Evolutionary conservation across 2,113 vertebrate species (phyloP).

Genomic region (Pterocles gutturalis): DNA sequence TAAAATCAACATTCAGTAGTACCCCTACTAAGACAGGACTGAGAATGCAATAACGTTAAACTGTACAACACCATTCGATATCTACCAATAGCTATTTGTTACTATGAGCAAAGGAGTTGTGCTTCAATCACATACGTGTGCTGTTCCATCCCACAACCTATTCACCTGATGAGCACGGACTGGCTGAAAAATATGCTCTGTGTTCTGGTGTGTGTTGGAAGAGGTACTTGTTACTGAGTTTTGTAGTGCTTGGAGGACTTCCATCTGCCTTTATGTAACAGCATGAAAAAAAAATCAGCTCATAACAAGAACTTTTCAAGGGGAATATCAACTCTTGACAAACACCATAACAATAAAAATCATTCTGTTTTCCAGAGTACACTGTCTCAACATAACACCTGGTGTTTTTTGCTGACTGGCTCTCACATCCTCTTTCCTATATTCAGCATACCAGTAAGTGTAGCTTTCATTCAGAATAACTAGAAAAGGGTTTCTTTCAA

Average conservation of each 20-base stretch:
- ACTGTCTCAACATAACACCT: not conserved
- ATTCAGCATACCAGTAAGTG: not conserved
- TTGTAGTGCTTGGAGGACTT: not conserved
- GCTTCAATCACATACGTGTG: rapidly evolving
- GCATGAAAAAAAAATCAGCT: not conserved
- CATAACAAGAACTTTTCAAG: not conserved
- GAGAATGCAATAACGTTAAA: not conserved
- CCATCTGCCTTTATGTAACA: not conserved
- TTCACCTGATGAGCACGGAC: not conserved
- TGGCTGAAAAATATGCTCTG: not conserved
- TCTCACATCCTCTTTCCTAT: not conserved
- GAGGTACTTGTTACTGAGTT: not conserved
- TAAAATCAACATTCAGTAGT: not conserved
- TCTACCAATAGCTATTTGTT: not conserved
- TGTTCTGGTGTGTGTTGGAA: not conserved
- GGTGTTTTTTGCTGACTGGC: not conserved
- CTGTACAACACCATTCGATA: not conserved
- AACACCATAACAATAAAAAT: not conserved
- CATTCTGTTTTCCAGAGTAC: not conserved
- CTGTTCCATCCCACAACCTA: not conserved
- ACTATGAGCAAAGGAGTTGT: not conserved
- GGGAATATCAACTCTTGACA: not conserved
- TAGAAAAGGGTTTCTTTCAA: not conserved
- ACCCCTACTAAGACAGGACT: not conserved
- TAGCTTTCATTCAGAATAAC: not conserved